Base-by-base conservation (phyloP, 2,113 vertebrate species). In the Stigmatopora nigra region DNA sequence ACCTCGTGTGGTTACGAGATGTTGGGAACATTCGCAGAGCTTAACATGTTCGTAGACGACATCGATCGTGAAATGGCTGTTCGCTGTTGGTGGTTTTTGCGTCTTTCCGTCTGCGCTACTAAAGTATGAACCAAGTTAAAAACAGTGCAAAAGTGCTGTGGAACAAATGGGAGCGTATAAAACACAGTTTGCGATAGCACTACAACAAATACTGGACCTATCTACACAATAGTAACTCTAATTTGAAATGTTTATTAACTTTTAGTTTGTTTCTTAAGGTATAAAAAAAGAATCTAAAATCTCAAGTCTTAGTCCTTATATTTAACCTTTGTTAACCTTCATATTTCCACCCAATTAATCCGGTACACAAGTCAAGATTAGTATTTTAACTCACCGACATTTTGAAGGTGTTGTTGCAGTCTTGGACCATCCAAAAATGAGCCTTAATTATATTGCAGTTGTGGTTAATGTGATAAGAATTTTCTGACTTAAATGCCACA, bases 11-110 rank as follows among this genome's bases (percentile, higher is more conserved):
- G 81, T 83, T 14, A 60, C 48, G 16, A 14, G 36, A 68, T 65
- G 49, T 44, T 11, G 14, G 45, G 35, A 75, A 67, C 70, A 48
- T 1, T 0, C 45, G n/a, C 47, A 64, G 75, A 67, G 49, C 67
- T 59, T 16, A 0, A 41, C 51, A 63, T 59, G 57, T 67, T 75
- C 31, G 8, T 51, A n/a, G 45, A 41, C 48, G 53, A 1, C 69
- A 83, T 88, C 71, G 82, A 88, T 82, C 67, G 78, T 41, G 63
- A 63, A 65, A 85, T 83, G 78, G 78, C 65, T 56, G 64, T 86
- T 83, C 44, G 64, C 66, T 82, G 82, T 84, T 59, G 65, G 86
- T 60, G 82, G 84, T 84, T 88, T 85, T 64, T 57, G 25, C 16
- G 16, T 31, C 25, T 31, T 3, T 31, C 25, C 19, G 22, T 46